Base-by-base conservation (phyloP, 2,888 invertebrate species). In the Watsonalla cultraria region DNA sequence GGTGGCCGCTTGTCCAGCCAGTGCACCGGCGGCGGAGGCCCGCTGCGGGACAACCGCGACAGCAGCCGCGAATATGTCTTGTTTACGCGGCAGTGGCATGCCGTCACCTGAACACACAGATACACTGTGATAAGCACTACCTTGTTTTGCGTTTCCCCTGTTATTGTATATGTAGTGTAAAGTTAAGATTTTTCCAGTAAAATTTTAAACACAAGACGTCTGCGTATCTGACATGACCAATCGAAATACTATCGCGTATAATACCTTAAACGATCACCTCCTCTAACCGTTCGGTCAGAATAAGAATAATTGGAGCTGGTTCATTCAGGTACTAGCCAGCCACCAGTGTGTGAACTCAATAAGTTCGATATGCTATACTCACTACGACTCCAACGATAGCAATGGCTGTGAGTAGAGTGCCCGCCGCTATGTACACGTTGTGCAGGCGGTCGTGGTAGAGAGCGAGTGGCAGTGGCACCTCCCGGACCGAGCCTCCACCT, bases 361-460 rank as follows among this genome's bases (percentile, higher is more conserved):
- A 4, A 24, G 24, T 24, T 2, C 24, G 24, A 24, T 24, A 24
- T 24, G 24, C 24, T 24, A 24, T 9, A 84, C 92, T 92, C 71
- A 95, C 95, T 83, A 95, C 94, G 60, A 95, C 90, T 51, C 94
- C 93, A 52, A 95, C 95, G 70, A 95, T 94, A 59, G 94, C 92
- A 57, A 96, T 93, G 52, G 95, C 95, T 47, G 94, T 94, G 45
- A 94, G 94, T 59, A 96, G 92, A 7, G 95, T 95, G 52, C 95
- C 95, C 34, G 94, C 95, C 8, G 95, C 95, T 69, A 96, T 94
- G 84, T 95, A 95, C 68, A 95, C 93, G 82, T 95, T 95, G 86
- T 95, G 95, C 59, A 94, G 86, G 46, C 93, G 92, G 74, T 93
- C 93, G 72, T 93, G 90, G 78, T 92, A 92, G 57, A 92, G 81